Evolutionary conservation across 2,888 invertebrate genomes (phyloP), one percentile per base, ranked within the genome.

Genomic region (Chaetogeoica ovagalla): DNA sequence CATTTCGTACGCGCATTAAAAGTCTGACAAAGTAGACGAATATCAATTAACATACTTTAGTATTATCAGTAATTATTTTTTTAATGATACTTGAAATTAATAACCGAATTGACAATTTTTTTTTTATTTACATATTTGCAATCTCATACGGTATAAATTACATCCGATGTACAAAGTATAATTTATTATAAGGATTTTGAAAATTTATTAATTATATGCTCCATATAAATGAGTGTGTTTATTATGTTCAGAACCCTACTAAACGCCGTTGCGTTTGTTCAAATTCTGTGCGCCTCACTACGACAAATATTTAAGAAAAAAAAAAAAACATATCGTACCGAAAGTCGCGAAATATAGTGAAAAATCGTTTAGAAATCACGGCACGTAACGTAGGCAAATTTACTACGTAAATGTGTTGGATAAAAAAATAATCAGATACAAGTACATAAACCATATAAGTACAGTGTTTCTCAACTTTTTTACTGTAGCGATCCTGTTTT

Each of bases 301-400:
- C 15, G 19, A n/a, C 17, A 43, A 69, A 69, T 39, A 69, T 52
- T 19, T 19, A 30, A 39, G n/a, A n/a, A n/a, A n/a, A n/a, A n/a
- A n/a, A n/a, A n/a, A n/a, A n/a, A n/a, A n/a, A n/a, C n/a, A n/a
- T 21, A 55, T 65, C n/a, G 6, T 19, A 65, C 17, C 7, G 13
- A 63, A 55, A 9, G 37, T 21, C 37, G 37, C 17, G 15, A 21
- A 62, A n/a, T 52, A 73, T 52, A 52, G 21, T 6, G n/a, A n/a
- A 69, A 11, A 52, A 30, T 68, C 37, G 48, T 70, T 63, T 63
- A 7, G 30, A 62, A 79, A 62, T 70, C 70, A 79, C 62, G 57
- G 70, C 77, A 79, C 70, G 77, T 55, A 55, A 23, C 19, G 39
- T 79, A 79, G 70, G 70, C 63, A 79, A 79, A 71, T 71, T 63